These are phyloP conservation scores for Lophius piscatorius DNA, from an alignment of 2,113 vertebrate species.

Conservation along the genomic window DNA sequence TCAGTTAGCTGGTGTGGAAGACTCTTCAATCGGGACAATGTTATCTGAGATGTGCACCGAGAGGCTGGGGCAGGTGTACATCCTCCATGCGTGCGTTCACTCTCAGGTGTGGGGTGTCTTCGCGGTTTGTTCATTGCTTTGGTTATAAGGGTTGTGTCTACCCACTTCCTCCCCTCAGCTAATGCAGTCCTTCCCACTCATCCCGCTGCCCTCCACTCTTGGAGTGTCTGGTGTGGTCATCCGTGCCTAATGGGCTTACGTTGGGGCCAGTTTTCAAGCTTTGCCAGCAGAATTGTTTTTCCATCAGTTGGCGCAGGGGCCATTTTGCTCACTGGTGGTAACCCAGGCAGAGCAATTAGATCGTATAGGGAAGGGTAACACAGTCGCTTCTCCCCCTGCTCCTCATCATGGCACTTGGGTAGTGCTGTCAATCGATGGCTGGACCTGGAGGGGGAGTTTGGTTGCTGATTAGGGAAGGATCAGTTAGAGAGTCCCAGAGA, in stretches of 20 bases:
- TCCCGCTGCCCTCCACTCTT: constrained; percentile 17
- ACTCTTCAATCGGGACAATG: constrained; percentile 64
- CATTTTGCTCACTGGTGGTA: constrained; percentile 45
- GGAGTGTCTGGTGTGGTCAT: constrained; percentile 50
- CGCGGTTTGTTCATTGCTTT: constrained; percentile 57
- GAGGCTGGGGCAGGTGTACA: constrained; percentile 36
- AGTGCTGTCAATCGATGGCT: constrained; percentile 61
- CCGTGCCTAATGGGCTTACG: constrained; percentile 56
- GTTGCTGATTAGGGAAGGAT: constrained; percentile 68
- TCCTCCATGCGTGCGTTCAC: too few relatives aligned
- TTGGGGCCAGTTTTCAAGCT: constrained; percentile 38
- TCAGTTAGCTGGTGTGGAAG: constrained; percentile 67
- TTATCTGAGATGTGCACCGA: constrained; percentile 66
- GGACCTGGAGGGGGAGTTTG: constrained; percentile 50
- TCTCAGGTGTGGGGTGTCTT: constrained; percentile 42
- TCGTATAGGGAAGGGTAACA: constrained; percentile 57
- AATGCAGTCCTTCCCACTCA: constrained; percentile 35
- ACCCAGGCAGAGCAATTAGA: constrained; percentile 71
- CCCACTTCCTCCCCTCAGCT: constrained; percentile 59
- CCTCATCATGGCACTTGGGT: constrained; percentile 51
- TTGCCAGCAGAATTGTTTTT: constrained; percentile 56
- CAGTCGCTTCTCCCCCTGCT: constrained; percentile 40
- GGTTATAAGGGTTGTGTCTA: constrained; percentile 23
- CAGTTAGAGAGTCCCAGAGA: constrained; percentile 44
- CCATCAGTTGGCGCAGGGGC: constrained; percentile 35